These are phyloP conservation scores for Aulostomus chinensis DNA, from an alignment of 2,797 vertebrate genomes.

Conservation along the genomic window DNA sequence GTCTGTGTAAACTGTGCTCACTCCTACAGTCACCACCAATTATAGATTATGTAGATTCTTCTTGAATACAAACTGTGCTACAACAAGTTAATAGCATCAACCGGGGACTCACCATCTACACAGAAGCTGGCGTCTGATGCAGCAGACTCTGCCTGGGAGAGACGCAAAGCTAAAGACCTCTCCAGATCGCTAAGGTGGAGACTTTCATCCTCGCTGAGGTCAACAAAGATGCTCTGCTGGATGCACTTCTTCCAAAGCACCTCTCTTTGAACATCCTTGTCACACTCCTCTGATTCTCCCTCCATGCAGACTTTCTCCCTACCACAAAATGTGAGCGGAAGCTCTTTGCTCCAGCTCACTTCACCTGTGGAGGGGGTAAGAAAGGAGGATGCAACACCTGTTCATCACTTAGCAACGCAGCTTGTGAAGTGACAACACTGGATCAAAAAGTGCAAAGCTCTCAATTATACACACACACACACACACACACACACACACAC, in stretches of 20 bases:
- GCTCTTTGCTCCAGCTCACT: not conserved
- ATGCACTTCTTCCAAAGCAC: constrained; percentile 79
- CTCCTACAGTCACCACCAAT: too few species aligned
- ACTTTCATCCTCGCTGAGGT: constrained; percentile 81
- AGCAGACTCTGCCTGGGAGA: constrained; percentile 68
- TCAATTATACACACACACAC: constrained; percentile 56
- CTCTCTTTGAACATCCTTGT: constrained; percentile 46
- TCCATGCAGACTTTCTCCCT: constrained; percentile 47
- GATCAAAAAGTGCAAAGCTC: constrained; percentile 46
- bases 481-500: too few species aligned
- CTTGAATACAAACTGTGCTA: too few species aligned
- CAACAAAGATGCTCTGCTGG: constrained; percentile 78
- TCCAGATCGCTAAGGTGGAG: constrained; percentile 79
- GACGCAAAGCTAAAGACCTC: constrained; percentile 61
- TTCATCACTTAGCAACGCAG: constrained; percentile 71
- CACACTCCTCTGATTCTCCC: constrained; percentile 46
- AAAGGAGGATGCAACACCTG: constrained; percentile 17
- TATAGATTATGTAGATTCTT: too few species aligned
- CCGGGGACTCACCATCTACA: constrained; percentile 65
- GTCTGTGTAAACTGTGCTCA: too few species aligned
- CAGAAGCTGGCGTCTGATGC: constrained; percentile 66
- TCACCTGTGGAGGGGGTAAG: constrained; percentile 21
- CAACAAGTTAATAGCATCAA: not conserved
- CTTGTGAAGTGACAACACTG: constrained; percentile 50
- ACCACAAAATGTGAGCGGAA: not conserved